These are phyloP conservation scores for Corvus cornix DNA, from an alignment of 2,113 vertebrate species.

Conservation along the genomic window DNA sequence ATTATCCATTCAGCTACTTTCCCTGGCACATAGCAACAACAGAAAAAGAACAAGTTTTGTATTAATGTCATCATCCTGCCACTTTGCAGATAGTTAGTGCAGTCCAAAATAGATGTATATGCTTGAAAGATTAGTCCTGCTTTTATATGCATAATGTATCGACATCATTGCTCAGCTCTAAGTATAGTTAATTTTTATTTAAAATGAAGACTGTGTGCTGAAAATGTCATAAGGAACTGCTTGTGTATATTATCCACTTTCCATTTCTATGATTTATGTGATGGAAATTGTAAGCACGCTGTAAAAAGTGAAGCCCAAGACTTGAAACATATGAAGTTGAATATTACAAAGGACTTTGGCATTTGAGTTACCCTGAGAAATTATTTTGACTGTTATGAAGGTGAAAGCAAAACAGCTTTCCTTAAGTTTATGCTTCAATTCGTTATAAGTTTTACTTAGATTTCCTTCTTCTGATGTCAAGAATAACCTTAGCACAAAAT, in stretches of 20 bases:
- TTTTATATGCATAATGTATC: slow-evolving; percentile 53
- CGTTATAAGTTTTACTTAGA: background rate
- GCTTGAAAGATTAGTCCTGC: slow-evolving; percentile 35
- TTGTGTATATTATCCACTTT: slow-evolving; percentile 26
- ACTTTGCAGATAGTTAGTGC: slow-evolving; percentile 54
- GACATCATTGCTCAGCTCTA: slow-evolving; percentile 40
- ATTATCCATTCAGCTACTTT: slow-evolving; percentile 9
- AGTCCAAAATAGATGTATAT: slow-evolving; percentile 45
- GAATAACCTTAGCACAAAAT: background rate
- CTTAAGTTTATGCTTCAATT: background rate
- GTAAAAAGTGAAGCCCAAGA: background rate
- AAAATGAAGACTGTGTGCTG: slow-evolving; percentile 52
- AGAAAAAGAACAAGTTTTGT: background rate
- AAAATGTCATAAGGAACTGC: slow-evolving; percentile 57
- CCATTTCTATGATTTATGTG: slow-evolving; percentile 30
- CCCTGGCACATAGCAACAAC: background rate
- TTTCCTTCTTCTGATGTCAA: background rate
- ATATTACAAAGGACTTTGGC: background rate
- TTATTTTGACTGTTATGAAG: background rate
- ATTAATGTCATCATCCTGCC: slow-evolving; percentile 25
- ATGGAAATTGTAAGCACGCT: background rate
- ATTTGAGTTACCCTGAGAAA: background rate
- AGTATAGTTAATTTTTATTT: slow-evolving; percentile 64
- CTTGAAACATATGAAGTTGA: slow-evolving; percentile 18
- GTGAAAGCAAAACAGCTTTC: slow-evolving; percentile 14